These are phyloP conservation scores for Thamnophis elegans DNA, from an alignment of 2,797 vertebrate genomes.

Conservation along the genomic window DNA sequence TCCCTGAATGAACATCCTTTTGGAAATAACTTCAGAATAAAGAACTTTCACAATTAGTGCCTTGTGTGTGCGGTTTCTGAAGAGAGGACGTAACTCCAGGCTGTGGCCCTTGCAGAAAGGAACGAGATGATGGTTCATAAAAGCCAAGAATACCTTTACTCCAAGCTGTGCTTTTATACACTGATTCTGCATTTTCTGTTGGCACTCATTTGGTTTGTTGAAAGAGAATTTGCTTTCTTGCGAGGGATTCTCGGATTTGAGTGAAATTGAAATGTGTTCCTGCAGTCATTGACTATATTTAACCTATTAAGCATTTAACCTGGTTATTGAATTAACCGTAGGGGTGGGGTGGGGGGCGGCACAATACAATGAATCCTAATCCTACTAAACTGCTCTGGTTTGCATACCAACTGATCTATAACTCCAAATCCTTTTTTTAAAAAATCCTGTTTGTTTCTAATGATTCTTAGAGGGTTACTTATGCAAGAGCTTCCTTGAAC, in stretches of 20 bases:
- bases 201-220: neutral
- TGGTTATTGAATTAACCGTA: neutral
- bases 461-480: neutral
- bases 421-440: neutral
- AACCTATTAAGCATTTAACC: neutral
- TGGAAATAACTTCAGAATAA: constrained; percentile 19
- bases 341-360: rapidly evolving
- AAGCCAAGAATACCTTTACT: neutral
- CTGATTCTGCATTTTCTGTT: neutral
- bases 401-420: neutral
- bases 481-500: neutral
- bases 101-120: neutral
- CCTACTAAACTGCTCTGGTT: neutral
- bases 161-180: neutral
- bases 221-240: neutral
- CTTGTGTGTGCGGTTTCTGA: neutral
- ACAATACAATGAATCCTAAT: neutral
- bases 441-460: neutral
- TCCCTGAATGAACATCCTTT: constrained; percentile 12
- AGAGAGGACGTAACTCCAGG: neutral
- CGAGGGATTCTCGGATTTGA: neutral
- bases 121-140: neutral
- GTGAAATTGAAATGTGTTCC: neutral
- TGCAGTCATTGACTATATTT: neutral
- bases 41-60: constrained; percentile 9